Percentiles rank a stretch among this genome's conserved stretches.
Conservation (phyloP, 2,888 invertebrate species). For the Diloba caeruleocephala region DNA sequence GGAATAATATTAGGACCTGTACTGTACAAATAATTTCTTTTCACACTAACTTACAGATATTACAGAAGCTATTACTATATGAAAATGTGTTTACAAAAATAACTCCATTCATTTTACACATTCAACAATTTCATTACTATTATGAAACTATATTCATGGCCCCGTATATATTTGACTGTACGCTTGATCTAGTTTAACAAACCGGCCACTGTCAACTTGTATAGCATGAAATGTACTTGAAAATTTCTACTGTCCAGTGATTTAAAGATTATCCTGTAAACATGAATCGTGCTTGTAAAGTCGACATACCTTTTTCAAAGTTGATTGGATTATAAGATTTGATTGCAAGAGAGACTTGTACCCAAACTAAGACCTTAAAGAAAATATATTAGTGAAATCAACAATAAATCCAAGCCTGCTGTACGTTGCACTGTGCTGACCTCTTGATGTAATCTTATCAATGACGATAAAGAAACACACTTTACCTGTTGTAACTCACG, state of each 20-base stretch:
- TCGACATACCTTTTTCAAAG: slow-evolving; percentile 39
- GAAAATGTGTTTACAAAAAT: too few species aligned
- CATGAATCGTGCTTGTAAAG: slow-evolving; percentile 26
- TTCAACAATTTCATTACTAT: too few species aligned
- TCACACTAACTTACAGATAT: neutral
- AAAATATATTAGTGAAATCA: slow-evolving; percentile 53
- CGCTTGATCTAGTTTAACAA: too few species aligned
- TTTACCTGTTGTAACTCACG: slow-evolving; percentile 54
- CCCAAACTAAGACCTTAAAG: slow-evolving; percentile 38
- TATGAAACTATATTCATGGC: too few species aligned
- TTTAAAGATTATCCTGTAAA: slow-evolving; percentile 21
- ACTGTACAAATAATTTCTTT: neutral
- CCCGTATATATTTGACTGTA: too few species aligned
- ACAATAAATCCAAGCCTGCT: slow-evolving; percentile 50
- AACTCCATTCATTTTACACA: too few species aligned
- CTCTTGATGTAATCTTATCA: slow-evolving; percentile 70
- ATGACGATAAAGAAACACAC: slow-evolving; percentile 64
- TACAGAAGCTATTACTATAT: too few species aligned
- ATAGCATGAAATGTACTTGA: neutral
- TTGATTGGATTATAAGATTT: slow-evolving; percentile 46
- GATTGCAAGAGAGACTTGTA: slow-evolving; percentile 33
- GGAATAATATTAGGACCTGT: slow-evolving; percentile 2
- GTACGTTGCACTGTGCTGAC: slow-evolving; percentile 60
- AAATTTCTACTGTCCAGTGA: slow-evolving; percentile 21
- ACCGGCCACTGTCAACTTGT: too few species aligned